Evolutionary conservation across 2,797 vertebrate genomes (phyloP).

Genomic region (Sebastes flavidus): DNA sequence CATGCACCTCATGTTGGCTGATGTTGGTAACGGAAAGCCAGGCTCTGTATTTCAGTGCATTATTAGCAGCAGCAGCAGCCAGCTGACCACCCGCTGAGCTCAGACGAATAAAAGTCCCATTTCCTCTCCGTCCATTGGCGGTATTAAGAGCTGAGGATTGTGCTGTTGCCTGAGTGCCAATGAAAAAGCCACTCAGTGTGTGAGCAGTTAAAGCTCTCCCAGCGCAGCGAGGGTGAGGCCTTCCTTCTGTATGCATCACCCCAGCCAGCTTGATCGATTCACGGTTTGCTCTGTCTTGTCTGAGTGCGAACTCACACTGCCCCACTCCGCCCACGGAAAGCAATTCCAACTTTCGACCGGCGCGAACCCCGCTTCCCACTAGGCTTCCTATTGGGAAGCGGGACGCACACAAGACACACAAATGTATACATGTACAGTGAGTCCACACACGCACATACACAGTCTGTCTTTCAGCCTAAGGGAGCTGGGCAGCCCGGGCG

Average conservation of each 20-base stretch:
- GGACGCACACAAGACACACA: neutral
- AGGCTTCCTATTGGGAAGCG: neutral
- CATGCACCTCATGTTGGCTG: slow-evolving; percentile 20
- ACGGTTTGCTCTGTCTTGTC: slow-evolving; percentile 75
- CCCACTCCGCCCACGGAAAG: slow-evolving; percentile 49
- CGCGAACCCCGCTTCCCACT: slow-evolving; percentile 18
- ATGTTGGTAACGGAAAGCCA: slow-evolving; percentile 21
- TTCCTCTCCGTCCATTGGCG: slow-evolving; percentile 61
- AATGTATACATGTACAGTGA: slow-evolving; percentile 46
- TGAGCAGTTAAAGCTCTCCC: slow-evolving; percentile 69
- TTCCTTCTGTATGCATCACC: slow-evolving; percentile 73
- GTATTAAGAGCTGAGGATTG: slow-evolving; percentile 59
- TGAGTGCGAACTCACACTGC: slow-evolving; percentile 63
- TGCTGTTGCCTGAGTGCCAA: slow-evolving; percentile 61
- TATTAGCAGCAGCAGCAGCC: slow-evolving; percentile 35
- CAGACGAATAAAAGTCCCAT: slow-evolving; percentile 73
- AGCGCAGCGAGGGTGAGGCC: slow-evolving; percentile 60
- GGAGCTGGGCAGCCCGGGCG: slow-evolving; percentile 49
- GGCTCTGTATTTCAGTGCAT: slow-evolving; percentile 30
- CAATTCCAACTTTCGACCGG: slow-evolving; percentile 67
- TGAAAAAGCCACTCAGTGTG: slow-evolving; percentile 72
- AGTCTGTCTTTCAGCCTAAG: slow-evolving; percentile 51
- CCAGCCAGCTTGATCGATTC: slow-evolving; percentile 78
- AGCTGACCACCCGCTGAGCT: slow-evolving; percentile 43
- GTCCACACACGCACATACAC: slow-evolving; percentile 19